Evolutionary conservation across 1,140 invertebrate genomes (phyloP).

Genomic region (Euwallacea similis): DNA sequence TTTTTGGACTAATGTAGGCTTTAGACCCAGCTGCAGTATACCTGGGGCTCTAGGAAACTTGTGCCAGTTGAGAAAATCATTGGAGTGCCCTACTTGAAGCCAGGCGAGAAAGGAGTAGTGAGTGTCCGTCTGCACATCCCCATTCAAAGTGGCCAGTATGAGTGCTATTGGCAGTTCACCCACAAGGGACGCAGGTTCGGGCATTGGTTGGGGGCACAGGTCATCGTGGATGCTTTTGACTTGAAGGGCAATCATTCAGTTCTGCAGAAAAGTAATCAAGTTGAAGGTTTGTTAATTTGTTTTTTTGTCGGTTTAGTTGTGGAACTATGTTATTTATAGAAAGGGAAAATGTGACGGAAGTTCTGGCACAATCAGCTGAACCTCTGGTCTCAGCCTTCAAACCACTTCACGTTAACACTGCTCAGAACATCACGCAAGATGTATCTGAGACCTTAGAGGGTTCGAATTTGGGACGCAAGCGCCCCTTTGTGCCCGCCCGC

Average conservation of each 20-base stretch:
- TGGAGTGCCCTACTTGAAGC: conserved; percentile 49
- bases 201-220: conserved; percentile 48
- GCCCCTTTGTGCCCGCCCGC: too few species aligned
- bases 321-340: background rate
- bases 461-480: too few species aligned
- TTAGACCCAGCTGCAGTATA: conserved; percentile 50
- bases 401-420: too few species aligned
- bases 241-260: conserved; percentile 15
- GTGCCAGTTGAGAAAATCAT: conserved; percentile 42
- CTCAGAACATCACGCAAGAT: too few species aligned
- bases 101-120: conserved; percentile 50
- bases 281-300: background rate
- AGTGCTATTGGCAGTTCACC: conserved; percentile 54
- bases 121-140: conserved; percentile 48
- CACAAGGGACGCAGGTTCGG: conserved; percentile 51
- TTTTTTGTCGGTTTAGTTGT: too few species aligned
- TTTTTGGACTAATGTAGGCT: background rate
- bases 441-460: too few species aligned
- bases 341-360: too few species aligned
- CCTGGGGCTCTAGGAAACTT: conserved; percentile 50
- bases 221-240: conserved; percentile 29
- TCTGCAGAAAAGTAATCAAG: conserved; percentile 16
- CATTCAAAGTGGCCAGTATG: conserved; percentile 49
- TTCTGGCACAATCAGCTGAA: background rate
- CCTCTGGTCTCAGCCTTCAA: background rate